Evolutionary conservation across 30 jellyfish, hydroid and myxozoan genomes (phyloP).

Genomic region (Chironex yamaguchii): DNA sequence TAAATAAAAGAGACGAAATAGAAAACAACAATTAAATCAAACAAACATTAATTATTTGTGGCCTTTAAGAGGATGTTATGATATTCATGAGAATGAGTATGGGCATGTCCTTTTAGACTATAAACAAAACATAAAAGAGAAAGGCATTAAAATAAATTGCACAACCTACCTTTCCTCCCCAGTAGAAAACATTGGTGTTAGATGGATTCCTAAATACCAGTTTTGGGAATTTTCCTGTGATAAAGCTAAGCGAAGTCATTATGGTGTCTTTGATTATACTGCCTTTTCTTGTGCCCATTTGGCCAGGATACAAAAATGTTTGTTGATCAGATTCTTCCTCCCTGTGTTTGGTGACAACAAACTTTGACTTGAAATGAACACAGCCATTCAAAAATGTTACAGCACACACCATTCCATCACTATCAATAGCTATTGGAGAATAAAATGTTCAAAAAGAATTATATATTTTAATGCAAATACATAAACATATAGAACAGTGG

Average conservation of each 20-base stretch:
- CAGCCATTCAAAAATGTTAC: slow-evolving; percentile 76
- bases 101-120: not conserved
- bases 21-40: not conserved
- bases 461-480: no score
- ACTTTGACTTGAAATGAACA: slow-evolving; percentile 91
- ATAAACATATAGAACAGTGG: no score
- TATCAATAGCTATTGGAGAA: slow-evolving; percentile 88
- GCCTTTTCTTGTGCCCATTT: slow-evolving; percentile 94
- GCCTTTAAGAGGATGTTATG: not conserved
- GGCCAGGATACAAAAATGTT: slow-evolving; percentile 86
- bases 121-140: not conserved
- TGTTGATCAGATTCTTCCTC: slow-evolving; percentile 72
- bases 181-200: slow-evolving; percentile 91
- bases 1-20: no score
- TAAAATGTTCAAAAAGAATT: not conserved
- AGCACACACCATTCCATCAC: slow-evolving; percentile 98
- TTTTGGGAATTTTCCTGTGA: slow-evolving; percentile 67
- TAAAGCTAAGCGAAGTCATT: slow-evolving; percentile 68
- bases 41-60: not conserved
- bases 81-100: no score
- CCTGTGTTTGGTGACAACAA: slow-evolving; percentile 81
- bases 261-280: slow-evolving; percentile 65
- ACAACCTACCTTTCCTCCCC: slow-evolving; percentile 97
- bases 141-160: not conserved
- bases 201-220: slow-evolving; percentile 94